Base-by-base conservation (phyloP, 2,888 invertebrate species). In the Glomeris marginata region DNA sequence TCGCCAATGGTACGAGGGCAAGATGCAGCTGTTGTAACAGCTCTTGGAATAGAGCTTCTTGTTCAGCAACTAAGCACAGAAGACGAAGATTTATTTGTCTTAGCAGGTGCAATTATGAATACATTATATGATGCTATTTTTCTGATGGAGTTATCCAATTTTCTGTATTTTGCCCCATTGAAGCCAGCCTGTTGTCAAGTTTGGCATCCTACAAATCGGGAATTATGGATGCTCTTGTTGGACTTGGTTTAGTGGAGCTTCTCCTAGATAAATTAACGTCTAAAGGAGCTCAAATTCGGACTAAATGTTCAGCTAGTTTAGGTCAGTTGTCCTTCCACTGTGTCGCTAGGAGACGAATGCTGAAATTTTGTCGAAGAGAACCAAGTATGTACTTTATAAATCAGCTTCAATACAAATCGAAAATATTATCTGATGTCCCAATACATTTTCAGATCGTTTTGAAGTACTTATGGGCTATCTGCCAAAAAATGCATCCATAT, bases 351-450 rank as follows among this genome's bases (percentile, higher is more conserved):
- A 13, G 50, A 20, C 22, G 35, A 16, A n/a, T 50, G 15, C 34
- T 50, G 38, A 22, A 21, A 21, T 18, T 38, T 4, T 50, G 50
- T 18, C 6, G 50, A 28, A 41, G 41, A 6, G 18, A 28, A 18
- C 50, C 50, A 4, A 37, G 50, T 50, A 47, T 18, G 20, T 47
- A n/a, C n/a, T n/a, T n/a, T n/a, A n/a, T n/a, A n/a, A n/a, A n/a
- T n/a, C n/a, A n/a, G n/a, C n/a, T n/a, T n/a, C n/a, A n/a, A n/a
- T n/a, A n/a, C n/a, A n/a, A n/a, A n/a, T n/a, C n/a, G n/a, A n/a
- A n/a, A n/a, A n/a, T 15, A 21, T 20, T 21, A 43, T 8, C 21
- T 43, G 43, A 3, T 28, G 28, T 28, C 8, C n/a, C 28, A 28
- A 28, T 28, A 3, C 28, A 6, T 43, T 18, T 43, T 6, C 43